phyloP scores from a whole-genome alignment of 1,140 invertebrate species.

The Lepidurus apus region DNA sequence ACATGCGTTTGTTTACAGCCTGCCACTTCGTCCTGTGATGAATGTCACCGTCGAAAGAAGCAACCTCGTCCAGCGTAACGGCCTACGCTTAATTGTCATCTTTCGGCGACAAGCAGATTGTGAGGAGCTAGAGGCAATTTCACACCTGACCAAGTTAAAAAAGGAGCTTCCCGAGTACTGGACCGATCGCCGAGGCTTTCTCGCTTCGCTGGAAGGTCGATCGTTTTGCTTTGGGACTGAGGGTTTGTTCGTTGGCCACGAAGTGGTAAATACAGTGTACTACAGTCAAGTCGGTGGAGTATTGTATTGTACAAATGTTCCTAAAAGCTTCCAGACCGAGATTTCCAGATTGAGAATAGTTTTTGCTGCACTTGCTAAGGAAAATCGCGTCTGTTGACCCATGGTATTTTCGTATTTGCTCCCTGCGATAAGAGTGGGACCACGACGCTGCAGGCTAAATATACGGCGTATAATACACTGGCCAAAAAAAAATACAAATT shows the following conservation, averaged over 20 bases:
- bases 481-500: not conserved
- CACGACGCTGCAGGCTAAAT: not conserved
- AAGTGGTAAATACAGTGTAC: not conserved
- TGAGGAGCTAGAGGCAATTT: not conserved
- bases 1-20: not conserved
- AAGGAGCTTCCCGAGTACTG: not conserved
- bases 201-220: not conserved
- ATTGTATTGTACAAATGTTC: not conserved
- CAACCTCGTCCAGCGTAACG: not conserved
- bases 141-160: constrained; percentile 15
- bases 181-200: not conserved
- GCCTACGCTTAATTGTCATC: not conserved
- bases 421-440: not conserved
- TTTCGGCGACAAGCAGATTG: constrained; percentile 8
- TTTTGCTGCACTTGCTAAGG: not conserved
- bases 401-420: not conserved
- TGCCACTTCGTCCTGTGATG: not conserved
- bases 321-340: not conserved
- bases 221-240: not conserved
- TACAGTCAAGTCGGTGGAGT: not conserved
- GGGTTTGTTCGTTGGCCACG: not conserved
- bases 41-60: not conserved
- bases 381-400: not conserved
- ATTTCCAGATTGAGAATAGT: not conserved
- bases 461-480: not conserved